phyloP scores from a whole-genome alignment of 2,888 invertebrate species.

The Drosophila monieri region DNA sequence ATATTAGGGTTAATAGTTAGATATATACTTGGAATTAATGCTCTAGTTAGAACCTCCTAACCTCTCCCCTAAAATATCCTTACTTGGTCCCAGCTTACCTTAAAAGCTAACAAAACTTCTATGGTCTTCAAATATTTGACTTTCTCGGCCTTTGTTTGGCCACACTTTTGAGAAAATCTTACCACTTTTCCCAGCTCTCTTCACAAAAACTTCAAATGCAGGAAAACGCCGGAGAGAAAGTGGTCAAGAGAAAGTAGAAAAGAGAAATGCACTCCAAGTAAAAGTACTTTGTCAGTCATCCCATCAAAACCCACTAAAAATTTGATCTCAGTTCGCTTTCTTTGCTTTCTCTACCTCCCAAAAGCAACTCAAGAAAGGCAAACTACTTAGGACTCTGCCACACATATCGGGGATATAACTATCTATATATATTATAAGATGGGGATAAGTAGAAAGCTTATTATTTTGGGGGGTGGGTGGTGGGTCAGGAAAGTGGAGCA shows the following conservation, averaged over 20 bases:
- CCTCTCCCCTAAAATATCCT: too few relatives aligned
- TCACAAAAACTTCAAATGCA: neutral
- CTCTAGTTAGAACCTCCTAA: too few relatives aligned
- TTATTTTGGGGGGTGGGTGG: conserved; percentile 35
- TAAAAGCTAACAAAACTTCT: conserved; percentile 1
- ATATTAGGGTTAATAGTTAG: neutral
- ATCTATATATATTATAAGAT: conserved; percentile 30
- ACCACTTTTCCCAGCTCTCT: conserved; percentile 8
- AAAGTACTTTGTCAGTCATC: conserved; percentile 59
- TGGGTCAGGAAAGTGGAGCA: neutral
- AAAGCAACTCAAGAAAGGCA: conserved; percentile 57
- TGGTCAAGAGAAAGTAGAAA: neutral
- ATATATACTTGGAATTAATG: too few relatives aligned
- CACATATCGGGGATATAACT: neutral
- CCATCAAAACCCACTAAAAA: neutral
- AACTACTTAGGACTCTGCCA: conserved; percentile 48
- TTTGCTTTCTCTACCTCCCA: conserved; percentile 57
- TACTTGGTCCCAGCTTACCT: conserved; percentile 10
- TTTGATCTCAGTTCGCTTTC: conserved; percentile 33
- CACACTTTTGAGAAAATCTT: conserved; percentile 30
- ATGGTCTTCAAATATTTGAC: conserved; percentile 40
- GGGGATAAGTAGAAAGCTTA: conserved; percentile 37
- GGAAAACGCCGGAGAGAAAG: neutral
- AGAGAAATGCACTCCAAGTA: conserved; percentile 64
- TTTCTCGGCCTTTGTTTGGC: conserved; percentile 54